Evolutionary conservation across 2,888 invertebrate species (phyloP), one percentile per base, ranked within the genome.

Genomic region (Drosophila nigritarsus): DNA sequence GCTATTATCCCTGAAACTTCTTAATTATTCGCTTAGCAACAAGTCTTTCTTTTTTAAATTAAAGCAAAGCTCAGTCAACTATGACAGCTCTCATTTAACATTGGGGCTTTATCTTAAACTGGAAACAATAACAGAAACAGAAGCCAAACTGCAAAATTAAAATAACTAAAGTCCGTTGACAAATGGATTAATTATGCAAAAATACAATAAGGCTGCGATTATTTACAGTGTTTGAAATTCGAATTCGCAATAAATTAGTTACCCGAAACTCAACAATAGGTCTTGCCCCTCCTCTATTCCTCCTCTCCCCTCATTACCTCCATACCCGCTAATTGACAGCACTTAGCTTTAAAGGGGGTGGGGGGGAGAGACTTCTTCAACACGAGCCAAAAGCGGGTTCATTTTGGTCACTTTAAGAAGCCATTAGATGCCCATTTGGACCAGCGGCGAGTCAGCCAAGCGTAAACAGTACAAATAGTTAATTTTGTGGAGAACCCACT

Each of bases 361-460:
- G 27, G 34, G 20, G 32, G 20, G 15, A 20, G 20, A 32, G 7
- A 13, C 45, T 24, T 45, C 24, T 24, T 15, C 3, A 50, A 73
- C 87, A 89, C 77, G 67, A 67, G 87, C 82, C 88, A 85, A 74
- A 78, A 45, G 45, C 53, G 48, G 53, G 51, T 62, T 78, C 66
- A 75, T 89, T 89, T 89, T 82, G 87, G 85, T 77, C 88, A 87
- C 85, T 89, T 85, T 87, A 75, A 74, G 85, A 67, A 65, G 53
- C 73, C 72, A 85, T 85, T 84, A 87, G 78, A 73, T 62, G 71
- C 60, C 48, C 55, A 66, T 73, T 81, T 42, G 58, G 58, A 50
- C 42, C 24, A 62, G 24, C 38, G 48, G 24, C 6, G 45, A 49
- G 50, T 65, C 82, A 84, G 75, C 89, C 73, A 72, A 75, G 82